phyloP scores from a whole-genome alignment of 2,888 invertebrate genomes.

The Adelognathus sp. region DNA sequence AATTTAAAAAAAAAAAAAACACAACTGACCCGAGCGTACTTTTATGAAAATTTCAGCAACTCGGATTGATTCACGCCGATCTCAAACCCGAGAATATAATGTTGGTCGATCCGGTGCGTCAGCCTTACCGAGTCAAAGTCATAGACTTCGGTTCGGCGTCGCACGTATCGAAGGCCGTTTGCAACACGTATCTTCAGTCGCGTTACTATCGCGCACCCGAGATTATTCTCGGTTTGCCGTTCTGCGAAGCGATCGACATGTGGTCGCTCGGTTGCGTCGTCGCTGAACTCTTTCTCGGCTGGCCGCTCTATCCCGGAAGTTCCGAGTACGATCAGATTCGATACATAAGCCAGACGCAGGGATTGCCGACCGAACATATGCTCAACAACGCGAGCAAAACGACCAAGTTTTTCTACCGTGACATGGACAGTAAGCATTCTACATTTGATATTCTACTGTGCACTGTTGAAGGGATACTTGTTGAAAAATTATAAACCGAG shows the following conservation, averaged over 20 bases:
- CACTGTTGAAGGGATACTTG: too few relatives aligned
- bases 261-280: constrained; percentile 99
- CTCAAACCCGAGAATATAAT: constrained; percentile 99
- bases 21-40: background rate
- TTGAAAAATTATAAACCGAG: too few relatives aligned
- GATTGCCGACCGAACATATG: constrained; percentile 99
- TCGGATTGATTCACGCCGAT: constrained; percentile 99
- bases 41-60: constrained; percentile 86
- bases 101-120: constrained; percentile 98
- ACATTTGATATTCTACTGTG: too few relatives aligned
- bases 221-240: constrained; percentile 98
- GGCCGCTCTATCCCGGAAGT: constrained; percentile 99
- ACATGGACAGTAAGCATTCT: constrained; percentile 90
- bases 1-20: background rate
- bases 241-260: constrained; percentile 99
- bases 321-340: constrained; percentile 99
- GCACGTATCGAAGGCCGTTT: constrained; percentile 99
- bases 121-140: constrained; percentile 99
- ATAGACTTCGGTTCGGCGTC: constrained; percentile 99
- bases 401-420: constrained; percentile 98
- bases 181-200: constrained; percentile 99
- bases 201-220: constrained; percentile 99
- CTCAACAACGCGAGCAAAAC: constrained; percentile 98
- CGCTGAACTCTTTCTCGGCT: constrained; percentile 98
- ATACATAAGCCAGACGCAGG: constrained; percentile 98